A percentile compares a stretch with the other conserved stretches of the same genome.
Conservation (phyloP, 1,140 invertebrate species). For the Scaptodrosophila lebanonensis region DNA sequence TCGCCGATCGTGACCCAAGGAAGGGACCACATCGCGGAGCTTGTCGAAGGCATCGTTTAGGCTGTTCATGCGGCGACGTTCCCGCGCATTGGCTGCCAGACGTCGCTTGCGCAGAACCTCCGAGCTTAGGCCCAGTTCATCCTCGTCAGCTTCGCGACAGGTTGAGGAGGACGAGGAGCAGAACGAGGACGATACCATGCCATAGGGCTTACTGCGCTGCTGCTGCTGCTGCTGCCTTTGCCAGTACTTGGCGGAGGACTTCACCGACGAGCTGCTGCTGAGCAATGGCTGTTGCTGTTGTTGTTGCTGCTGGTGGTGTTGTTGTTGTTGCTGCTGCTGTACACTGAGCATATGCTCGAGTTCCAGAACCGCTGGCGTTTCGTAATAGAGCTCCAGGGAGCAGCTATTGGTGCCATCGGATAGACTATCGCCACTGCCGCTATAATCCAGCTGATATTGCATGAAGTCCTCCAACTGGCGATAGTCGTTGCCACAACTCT, state of each 20-base stretch:
- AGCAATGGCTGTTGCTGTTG: constrained; percentile 4
- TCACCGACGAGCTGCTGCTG: constrained; percentile 1
- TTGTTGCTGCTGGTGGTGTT: neutral
- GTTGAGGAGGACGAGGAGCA: neutral
- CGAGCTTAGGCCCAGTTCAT: neutral
- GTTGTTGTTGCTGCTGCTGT: constrained; percentile 30
- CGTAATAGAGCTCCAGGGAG: constrained; percentile 34
- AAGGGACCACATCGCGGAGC: constrained; percentile 87
- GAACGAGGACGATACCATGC: neutral
- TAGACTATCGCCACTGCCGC: constrained; percentile 40
- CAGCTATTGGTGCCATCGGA: constrained; percentile 49
- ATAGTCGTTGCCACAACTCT: constrained; percentile 29
- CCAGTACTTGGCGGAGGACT: constrained; percentile 31
- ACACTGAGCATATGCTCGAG: constrained; percentile 51
- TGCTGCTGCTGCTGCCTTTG: constrained; percentile 40
- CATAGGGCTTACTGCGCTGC: constrained; percentile 45
- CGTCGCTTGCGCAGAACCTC: constrained; percentile 82
- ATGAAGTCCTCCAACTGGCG: constrained; percentile 51
- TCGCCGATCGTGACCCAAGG: constrained; percentile 84
- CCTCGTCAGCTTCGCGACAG: neutral
- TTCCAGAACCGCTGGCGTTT: constrained; percentile 45
- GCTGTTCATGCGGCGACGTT: constrained; percentile 88
- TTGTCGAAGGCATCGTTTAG: constrained; percentile 89
- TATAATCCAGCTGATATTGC: constrained; percentile 36
- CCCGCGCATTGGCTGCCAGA: constrained; percentile 87